Conservation (phyloP, 1,140 invertebrate genomes). For the Cataglyphis hispanica region DNA sequence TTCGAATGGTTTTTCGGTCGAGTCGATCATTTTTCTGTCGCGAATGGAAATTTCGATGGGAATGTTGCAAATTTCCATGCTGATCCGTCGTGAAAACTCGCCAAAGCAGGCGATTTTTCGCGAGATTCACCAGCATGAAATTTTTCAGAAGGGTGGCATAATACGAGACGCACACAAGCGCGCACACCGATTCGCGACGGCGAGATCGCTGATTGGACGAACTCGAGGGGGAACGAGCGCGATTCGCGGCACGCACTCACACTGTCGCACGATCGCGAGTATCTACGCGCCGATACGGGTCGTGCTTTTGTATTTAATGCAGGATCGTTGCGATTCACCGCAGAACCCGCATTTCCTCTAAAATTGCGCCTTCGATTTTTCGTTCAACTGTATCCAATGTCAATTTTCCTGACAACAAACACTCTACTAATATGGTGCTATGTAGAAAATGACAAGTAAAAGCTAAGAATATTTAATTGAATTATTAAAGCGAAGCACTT, state of each 20-base stretch:
- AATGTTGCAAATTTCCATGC: constrained; percentile 25
- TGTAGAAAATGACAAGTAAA: neutral
- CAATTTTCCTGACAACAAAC: neutral
- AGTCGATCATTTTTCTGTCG: constrained; percentile 11
- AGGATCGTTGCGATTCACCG: constrained; percentile 35
- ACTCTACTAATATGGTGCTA: neutral
- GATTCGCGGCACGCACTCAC: constrained; percentile 66
- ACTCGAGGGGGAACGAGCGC: constrained; percentile 48
- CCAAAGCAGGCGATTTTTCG: constrained; percentile 28
- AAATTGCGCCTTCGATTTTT: neutral
- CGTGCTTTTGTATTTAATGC: constrained; percentile 58
- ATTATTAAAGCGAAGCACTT: neutral
- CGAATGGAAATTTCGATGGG: neutral
- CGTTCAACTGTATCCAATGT: neutral
- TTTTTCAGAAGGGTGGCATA: constrained; percentile 67
- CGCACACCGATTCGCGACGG: constrained; percentile 24
- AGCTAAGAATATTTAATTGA: neutral
- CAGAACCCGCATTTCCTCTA: neutral
- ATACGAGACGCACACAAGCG: constrained; percentile 65
- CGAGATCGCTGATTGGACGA: constrained; percentile 73
- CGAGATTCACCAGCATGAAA: constrained; percentile 24
- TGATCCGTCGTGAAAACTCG: neutral
- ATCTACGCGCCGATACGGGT: constrained; percentile 62
- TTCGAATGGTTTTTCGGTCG: constrained; percentile 28
- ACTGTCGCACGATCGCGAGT: constrained; percentile 51